Base-by-base conservation (phyloP, 2,797 vertebrate species). In the Vespertilio murinus region DNA sequence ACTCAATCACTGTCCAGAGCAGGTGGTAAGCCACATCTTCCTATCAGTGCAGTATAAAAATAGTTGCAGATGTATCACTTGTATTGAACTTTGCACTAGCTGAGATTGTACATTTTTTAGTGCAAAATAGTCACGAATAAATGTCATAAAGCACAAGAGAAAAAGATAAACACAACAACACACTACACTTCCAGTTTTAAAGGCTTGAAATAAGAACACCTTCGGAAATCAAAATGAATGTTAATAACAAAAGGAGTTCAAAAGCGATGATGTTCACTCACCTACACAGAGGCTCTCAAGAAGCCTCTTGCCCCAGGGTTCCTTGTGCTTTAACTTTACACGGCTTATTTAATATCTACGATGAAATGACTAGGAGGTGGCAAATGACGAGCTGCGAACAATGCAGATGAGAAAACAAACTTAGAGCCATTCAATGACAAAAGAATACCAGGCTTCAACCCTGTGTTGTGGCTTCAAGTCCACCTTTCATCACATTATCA, bases 21-120 rank as follows among this genome's bases (percentile, higher is more conserved):
- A 16, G 4, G 18, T 49, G 42, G 8, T 49, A 70, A 86, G 69
- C n/a, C 65, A 59, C 17, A 93, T 59, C 47, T 90, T 90, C 16
- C 14, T 42, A 73, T 42, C 14, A 17, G 5, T 16, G 8, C 25
- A 85, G 25, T 23, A 88, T 45, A 78, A 90, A 84, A 79, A n/a
- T 71, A 79, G 5, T 17, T 93, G 80, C 23, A 69, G 23, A 80
- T 38, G 17, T 28, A 74, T 78, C 77, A 38, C 23, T 47, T 71
- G 12, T 23, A 84, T n/a, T 81, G 22, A 92, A 80, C 5, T 94
- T 33, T 73, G 85, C 38, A 54, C 14, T 64, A 71, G 13, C 22
- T 85, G 56, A 42, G 5, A 25, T 81, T 92, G 6, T 78, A 90
- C 42, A 92, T 91, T 56, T 85, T 90, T 67, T 81, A 90, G 88